Base-by-base conservation (phyloP, 2,797 vertebrate species). In the Rousettus madagascariensis region DNA sequence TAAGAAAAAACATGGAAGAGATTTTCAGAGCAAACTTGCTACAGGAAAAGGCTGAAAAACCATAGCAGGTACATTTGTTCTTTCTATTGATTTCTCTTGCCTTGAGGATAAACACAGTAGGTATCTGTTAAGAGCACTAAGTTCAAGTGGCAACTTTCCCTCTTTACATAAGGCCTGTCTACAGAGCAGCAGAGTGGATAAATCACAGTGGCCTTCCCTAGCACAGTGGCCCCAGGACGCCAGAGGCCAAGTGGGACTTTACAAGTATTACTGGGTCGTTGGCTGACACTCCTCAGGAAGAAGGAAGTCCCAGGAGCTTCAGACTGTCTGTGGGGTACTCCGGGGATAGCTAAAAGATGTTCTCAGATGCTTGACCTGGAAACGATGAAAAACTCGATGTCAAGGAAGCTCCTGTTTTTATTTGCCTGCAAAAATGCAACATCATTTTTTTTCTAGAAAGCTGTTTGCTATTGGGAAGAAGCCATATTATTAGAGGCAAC, bases 181-280 rank as follows among this genome's bases (percentile, higher is more conserved):
- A 30, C 26, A 11, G 83, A 72, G 36, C 65, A n/a, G 33, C 36
- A 30, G 82, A 46, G 12, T 3, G 26, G 41, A 7, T 46, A 53
- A 30, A n/a, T 33, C 0, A 1, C 51, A n/a, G 0, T 8, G 65
- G 30, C n/a, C 17, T 3, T 77, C 30, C 1, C 19, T 20, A 49
- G 20, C 59, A 4, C 8, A 1, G 61, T 10, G 65, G 36, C 65
- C 74, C 79, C 57, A 5, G 10, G 12, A 36, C 2, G 38, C 57
- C 26, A 20, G 28, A 36, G 78, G n/a, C 78, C n/a, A 6, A 4
- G 17, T 22, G 20, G 26, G 49, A 36, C 63, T 2, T 80, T 36
- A 15, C 59, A 28, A 22, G 41, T 20, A 0, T 46, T 41, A 16
- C 11, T 28, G 66, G 16, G 30, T 4, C 15, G 16, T 36, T 77